Evolutionary conservation across 1,140 invertebrate genomes (phyloP).

Genomic region (Caenorhabditis brenneri): DNA sequence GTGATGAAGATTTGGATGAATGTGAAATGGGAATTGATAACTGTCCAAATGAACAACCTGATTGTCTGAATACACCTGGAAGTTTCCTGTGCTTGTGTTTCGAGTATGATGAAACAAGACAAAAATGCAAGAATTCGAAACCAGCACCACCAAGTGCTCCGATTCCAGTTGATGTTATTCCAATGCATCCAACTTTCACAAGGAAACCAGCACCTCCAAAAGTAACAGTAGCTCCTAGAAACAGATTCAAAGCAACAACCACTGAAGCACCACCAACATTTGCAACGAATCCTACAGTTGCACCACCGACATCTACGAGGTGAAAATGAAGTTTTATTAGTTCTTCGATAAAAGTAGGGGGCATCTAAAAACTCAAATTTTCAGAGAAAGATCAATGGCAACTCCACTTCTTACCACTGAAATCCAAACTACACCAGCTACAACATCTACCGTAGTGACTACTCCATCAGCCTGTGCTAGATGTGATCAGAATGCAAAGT

Average conservation of each 20-base stretch:
- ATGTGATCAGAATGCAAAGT: slow-evolving; percentile 48
- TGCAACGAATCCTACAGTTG: neutral
- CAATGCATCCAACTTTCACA: slow-evolving; percentile 46
- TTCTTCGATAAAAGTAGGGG: too few relatives aligned
- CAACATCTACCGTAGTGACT: neutral
- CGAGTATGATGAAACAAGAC: slow-evolving; percentile 53
- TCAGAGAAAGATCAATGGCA: neutral
- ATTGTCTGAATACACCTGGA: slow-evolving; percentile 58
- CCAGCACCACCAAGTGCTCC: neutral
- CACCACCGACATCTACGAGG: neutral
- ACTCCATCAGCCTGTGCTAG: slow-evolving; percentile 4
- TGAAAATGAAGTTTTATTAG: neutral
- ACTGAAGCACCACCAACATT: neutral
- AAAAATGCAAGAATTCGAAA: slow-evolving; percentile 48
- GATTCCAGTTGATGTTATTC: slow-evolving; percentile 42
- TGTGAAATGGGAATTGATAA: slow-evolving; percentile 44
- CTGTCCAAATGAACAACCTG: slow-evolving; percentile 55
- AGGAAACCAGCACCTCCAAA: slow-evolving; percentile 23
- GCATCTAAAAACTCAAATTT: neutral
- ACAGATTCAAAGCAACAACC: slow-evolving; percentile 37
- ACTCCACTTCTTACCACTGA: slow-evolving; percentile 15
- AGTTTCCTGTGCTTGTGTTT: slow-evolving; percentile 56
- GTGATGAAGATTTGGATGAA: slow-evolving; percentile 56
- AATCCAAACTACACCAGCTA: neutral
- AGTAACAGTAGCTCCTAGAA: neutral